Evolutionary conservation across 2,113 vertebrate species (phyloP).

Genomic region (Taurulus bubalis): DNA sequence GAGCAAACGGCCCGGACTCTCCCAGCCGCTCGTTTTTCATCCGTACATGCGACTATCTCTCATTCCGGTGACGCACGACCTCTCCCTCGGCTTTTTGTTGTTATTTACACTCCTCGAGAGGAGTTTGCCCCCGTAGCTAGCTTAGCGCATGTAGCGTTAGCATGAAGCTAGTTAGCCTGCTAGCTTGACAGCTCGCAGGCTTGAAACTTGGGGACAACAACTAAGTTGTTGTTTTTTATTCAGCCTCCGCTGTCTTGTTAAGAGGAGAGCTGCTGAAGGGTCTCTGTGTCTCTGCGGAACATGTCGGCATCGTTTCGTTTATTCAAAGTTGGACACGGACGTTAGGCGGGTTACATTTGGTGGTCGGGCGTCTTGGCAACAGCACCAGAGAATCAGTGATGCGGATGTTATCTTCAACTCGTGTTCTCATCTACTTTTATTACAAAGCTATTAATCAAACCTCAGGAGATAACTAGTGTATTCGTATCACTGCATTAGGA

Average conservation of each 20-base stretch:
- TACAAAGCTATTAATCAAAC: not conserved
- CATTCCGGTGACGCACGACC: not conserved
- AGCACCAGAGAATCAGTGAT: slow-evolving; percentile 35
- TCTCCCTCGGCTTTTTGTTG: slow-evolving; percentile 33
- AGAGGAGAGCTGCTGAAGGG: not conserved
- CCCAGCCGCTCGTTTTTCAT: fast-evolving
- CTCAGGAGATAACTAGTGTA: no score
- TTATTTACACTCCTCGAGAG: slow-evolving; percentile 62
- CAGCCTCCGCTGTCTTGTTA: not conserved
- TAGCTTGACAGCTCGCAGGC: slow-evolving; percentile 62
- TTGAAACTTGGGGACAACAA: slow-evolving; percentile 68
- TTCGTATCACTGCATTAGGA: not conserved
- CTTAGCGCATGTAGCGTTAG: slow-evolving; percentile 75
- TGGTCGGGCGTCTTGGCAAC: slow-evolving; percentile 13
- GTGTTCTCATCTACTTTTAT: not conserved
- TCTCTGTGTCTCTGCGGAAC: not conserved
- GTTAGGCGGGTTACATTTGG: not conserved
- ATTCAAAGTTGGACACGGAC: slow-evolving; percentile 8
- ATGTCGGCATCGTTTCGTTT: not conserved
- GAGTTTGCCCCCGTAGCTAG: slow-evolving; percentile 68
- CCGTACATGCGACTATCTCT: not conserved
- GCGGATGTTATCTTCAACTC: slow-evolving; percentile 18
- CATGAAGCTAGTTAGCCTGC: slow-evolving; percentile 56
- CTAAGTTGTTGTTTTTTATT: slow-evolving; percentile 39
- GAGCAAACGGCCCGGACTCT: not conserved